These are phyloP conservation scores for Dipodomys ordii DNA, from an alignment of 2,113 vertebrate genomes.

Conservation along the genomic window DNA sequence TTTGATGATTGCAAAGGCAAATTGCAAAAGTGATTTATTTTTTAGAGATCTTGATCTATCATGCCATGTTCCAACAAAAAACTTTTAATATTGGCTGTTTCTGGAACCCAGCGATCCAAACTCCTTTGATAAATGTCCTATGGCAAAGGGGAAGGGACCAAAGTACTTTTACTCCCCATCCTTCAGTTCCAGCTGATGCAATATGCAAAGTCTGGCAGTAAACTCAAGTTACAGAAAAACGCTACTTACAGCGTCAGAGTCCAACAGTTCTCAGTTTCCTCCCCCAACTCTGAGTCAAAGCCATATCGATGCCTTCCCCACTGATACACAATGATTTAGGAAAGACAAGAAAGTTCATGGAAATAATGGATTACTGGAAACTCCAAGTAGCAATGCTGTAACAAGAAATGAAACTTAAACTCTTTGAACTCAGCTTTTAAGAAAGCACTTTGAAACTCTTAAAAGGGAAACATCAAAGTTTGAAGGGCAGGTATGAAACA, in stretches of 20 bases:
- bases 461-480: constrained; percentile 64
- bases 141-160: constrained; percentile 75
- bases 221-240: background rate
- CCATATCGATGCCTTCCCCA: background rate
- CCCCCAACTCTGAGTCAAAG: background rate
- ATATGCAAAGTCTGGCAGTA: constrained; percentile 33
- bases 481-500: constrained; percentile 60
- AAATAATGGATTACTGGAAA: constrained; percentile 10
- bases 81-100: constrained; percentile 76
- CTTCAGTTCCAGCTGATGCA: constrained; percentile 46
- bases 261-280: constrained; percentile 1
- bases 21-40: constrained; percentile 76
- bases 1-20: constrained; percentile 76
- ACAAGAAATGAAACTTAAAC: constrained; percentile 63
- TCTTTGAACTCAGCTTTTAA: constrained; percentile 56
- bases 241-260: constrained; percentile 29
- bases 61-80: constrained; percentile 76
- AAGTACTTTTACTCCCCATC: constrained; percentile 71
- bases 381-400: constrained; percentile 28
- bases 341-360: constrained; percentile 20
- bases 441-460: constrained; percentile 62
- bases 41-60: constrained; percentile 69
- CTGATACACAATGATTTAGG: background rate
- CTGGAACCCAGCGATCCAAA: constrained; percentile 60
- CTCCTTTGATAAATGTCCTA: constrained; percentile 72